Conservation (phyloP, 2,113 vertebrate species). For the Chinchilla lanigera region DNA sequence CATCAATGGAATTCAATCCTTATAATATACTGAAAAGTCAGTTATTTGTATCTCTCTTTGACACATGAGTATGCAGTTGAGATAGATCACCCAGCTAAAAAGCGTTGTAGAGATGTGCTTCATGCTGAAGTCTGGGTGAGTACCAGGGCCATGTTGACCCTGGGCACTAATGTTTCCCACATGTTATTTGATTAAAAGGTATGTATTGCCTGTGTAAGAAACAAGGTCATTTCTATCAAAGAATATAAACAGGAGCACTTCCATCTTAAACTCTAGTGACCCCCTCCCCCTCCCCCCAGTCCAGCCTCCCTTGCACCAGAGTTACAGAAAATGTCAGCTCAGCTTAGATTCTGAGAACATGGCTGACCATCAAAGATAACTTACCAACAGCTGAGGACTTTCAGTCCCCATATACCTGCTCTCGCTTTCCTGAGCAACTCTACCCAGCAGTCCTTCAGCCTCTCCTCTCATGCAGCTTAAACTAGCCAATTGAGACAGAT, state of each 20-base stretch:
- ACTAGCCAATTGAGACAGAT: neutral
- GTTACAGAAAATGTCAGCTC: neutral
- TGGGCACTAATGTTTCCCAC: neutral
- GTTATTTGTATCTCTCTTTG: neutral
- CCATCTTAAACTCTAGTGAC: neutral
- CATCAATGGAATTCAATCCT: neutral
- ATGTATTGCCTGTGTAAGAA: neutral
- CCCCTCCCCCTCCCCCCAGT: too few species aligned
- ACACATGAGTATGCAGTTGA: neutral
- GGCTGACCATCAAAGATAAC: neutral
- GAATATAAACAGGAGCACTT: neutral
- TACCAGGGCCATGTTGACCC: neutral
- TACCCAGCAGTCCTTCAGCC: neutral
- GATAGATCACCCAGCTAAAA: neutral
- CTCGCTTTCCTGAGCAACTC: neutral
- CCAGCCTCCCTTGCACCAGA: neutral
- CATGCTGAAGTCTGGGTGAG: neutral
- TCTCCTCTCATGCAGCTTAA: neutral
- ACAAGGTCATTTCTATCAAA: neutral
- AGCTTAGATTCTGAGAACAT: neutral
- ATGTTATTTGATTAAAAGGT: neutral
- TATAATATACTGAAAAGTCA: neutral
- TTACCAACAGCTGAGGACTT: neutral
- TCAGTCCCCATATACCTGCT: neutral
- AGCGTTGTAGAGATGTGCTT: neutral